Evolutionary conservation across 2,888 invertebrate genomes (phyloP).

Genomic region (Philaethria dido): DNA sequence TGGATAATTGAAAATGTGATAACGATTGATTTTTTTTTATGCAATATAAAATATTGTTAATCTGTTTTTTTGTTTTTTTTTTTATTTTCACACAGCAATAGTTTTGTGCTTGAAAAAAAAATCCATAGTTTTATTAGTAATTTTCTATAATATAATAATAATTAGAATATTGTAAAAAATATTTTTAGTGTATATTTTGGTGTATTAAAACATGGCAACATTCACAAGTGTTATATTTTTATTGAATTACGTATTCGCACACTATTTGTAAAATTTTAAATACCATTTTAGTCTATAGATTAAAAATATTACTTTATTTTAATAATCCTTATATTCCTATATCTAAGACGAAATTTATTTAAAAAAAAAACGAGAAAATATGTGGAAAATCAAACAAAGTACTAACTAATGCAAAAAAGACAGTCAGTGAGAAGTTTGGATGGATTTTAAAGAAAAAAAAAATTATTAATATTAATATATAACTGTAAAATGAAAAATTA

Average conservation of each 20-base stretch:
- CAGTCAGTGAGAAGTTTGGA: slow-evolving; percentile 15
- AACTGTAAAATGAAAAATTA: slow-evolving; percentile 1
- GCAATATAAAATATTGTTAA: slow-evolving; percentile 41
- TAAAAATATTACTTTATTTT: slow-evolving; percentile 17
- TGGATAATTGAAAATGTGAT: slow-evolving; percentile 36
- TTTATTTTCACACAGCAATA: slow-evolving; percentile 2
- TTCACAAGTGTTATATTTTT: slow-evolving; percentile 24
- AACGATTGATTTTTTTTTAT: slow-evolving; percentile 23
- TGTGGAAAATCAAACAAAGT: slow-evolving; percentile 2
- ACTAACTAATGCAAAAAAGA: slow-evolving; percentile 11
- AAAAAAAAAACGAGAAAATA: slow-evolving; percentile 1
- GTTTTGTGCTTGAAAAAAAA: slow-evolving; percentile 1
- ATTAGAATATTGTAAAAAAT: slow-evolving; percentile 13
- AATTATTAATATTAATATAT: slow-evolving; percentile 3
- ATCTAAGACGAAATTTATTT: slow-evolving; percentile 19
- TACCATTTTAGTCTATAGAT: slow-evolving; percentile 10
- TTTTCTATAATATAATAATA: slow-evolving; percentile 10
- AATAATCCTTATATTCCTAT: slow-evolving; percentile 16
- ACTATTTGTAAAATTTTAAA: slow-evolving; percentile 22
- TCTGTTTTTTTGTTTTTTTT: slow-evolving; percentile 20
- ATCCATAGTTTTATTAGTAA: slow-evolving; percentile 11
- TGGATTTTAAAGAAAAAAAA: not conserved
- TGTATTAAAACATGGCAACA: slow-evolving; percentile 21
- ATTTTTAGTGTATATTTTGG: slow-evolving; percentile 26
- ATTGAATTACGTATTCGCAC: slow-evolving; percentile 21